phyloP scores from a whole-genome alignment of 2,113 vertebrate genomes.

The Cyprinodon variegatus region DNA sequence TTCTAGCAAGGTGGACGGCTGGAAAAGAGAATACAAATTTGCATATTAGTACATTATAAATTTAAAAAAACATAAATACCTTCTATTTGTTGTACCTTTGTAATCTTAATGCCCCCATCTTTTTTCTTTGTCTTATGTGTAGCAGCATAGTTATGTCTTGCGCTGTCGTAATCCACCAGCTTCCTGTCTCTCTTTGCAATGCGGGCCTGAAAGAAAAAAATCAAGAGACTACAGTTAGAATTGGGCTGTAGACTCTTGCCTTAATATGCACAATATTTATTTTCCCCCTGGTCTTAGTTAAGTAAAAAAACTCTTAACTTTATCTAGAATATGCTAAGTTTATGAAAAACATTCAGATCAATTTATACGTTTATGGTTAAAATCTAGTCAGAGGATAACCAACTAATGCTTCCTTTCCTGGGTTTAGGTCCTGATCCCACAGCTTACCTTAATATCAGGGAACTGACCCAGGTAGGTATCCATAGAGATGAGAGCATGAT shows the following conservation, averaged over 20 bases:
- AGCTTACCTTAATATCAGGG: slow-evolving; percentile 93
- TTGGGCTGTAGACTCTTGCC: background rate
- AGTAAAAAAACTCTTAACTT: background rate
- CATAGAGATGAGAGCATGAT: slow-evolving; percentile 97
- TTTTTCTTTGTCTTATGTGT: slow-evolving; percentile 97
- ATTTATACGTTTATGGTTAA: background rate
- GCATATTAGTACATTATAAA: too few species aligned
- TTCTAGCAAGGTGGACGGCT: slow-evolving; percentile 97
- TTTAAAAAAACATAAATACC: background rate
- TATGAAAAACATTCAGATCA: background rate
- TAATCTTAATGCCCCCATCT: slow-evolving; percentile 90
- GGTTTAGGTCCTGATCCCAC: background rate
- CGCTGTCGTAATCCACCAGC: slow-evolving; percentile 96
- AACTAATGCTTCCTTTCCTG: background rate
- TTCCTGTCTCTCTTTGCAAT: slow-evolving; percentile 97
- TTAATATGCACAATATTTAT: background rate
- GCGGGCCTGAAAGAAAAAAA: slow-evolving; percentile 81
- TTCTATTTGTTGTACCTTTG: slow-evolving; percentile 84
- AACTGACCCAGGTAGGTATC: slow-evolving; percentile 98
- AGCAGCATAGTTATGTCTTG: slow-evolving; percentile 92
- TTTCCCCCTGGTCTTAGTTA: background rate
- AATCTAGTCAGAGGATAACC: background rate
- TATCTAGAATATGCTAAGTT: background rate
- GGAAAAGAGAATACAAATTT: slow-evolving; percentile 8
- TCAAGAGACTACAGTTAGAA: background rate